Conservation (phyloP, 2,797 vertebrate genomes). For the Gadopsis bispinosus region DNA sequence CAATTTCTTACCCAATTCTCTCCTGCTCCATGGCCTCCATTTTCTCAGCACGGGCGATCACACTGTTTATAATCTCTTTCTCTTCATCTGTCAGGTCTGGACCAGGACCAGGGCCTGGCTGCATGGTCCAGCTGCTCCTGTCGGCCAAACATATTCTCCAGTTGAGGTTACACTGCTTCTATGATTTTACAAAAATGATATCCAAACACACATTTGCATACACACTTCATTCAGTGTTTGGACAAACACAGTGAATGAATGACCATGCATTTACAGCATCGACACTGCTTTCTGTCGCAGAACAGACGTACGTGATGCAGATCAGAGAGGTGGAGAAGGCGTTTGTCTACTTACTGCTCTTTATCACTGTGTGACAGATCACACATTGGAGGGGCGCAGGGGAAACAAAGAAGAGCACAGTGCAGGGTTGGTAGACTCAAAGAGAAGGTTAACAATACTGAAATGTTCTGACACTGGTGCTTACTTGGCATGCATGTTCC, state of each 20-base stretch:
- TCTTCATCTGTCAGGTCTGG: slow-evolving; percentile 95
- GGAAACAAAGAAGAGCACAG: slow-evolving; percentile 54
- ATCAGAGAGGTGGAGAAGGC: slow-evolving; percentile 22
- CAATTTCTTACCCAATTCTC: slow-evolving; percentile 90
- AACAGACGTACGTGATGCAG: slow-evolving; percentile 20
- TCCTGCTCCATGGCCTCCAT: slow-evolving; percentile 99
- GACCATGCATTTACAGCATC: slow-evolving; percentile 10
- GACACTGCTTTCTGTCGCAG: slow-evolving; percentile 3
- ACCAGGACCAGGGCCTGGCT: slow-evolving; percentile 75
- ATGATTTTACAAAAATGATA: slow-evolving; percentile 16
- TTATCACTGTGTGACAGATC: slow-evolving; percentile 78
- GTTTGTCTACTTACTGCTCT: slow-evolving; percentile 80
- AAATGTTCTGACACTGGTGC: slow-evolving; percentile 17
- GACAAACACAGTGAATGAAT: slow-evolving; percentile 16
- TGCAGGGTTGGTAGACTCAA: neutral
- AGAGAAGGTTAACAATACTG: neutral
- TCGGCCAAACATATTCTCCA: slow-evolving; percentile 59
- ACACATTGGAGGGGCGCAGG: slow-evolving; percentile 41
- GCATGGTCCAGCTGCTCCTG: slow-evolving; percentile 80
- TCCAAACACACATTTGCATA: slow-evolving; percentile 25
- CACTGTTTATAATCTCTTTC: slow-evolving; percentile 96
- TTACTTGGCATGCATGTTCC: slow-evolving; percentile 79
- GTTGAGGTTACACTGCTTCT: slow-evolving; percentile 25
- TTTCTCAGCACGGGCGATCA: slow-evolving; percentile 95
- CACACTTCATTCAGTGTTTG: neutral